Conservation (phyloP, 2,113 vertebrate genomes). For the Thermophis baileyi region DNA sequence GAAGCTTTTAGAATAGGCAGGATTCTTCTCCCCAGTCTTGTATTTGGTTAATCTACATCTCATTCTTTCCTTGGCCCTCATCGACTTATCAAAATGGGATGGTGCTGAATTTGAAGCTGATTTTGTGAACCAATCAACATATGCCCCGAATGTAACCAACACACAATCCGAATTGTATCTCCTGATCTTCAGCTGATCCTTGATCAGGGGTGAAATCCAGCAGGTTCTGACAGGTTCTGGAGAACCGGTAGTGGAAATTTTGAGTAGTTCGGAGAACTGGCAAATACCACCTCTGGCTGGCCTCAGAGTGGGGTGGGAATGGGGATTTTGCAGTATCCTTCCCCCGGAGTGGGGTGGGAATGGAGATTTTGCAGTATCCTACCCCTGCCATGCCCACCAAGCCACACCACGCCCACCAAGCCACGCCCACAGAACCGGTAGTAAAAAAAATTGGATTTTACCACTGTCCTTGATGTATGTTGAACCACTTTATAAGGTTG, state of each 20-base stretch:
- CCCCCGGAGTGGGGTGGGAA: too few species aligned
- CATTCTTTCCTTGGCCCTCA: not conserved
- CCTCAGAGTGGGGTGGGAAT: too few species aligned
- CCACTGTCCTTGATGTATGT: not conserved
- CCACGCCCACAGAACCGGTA: too few species aligned
- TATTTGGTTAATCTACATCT: not conserved
- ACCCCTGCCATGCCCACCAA: too few species aligned
- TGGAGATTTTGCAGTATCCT: too few species aligned
- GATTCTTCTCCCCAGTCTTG: not conserved
- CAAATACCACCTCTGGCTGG: too few species aligned
- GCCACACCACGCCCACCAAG: too few species aligned
- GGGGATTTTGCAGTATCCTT: too few species aligned
- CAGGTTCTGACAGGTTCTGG: too few species aligned
- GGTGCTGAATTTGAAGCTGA: not conserved
- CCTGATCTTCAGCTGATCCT: not conserved
- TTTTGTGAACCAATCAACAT: not conserved
- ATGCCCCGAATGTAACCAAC: not conserved
- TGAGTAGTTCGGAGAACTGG: too few species aligned
- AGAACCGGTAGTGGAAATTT: too few species aligned
- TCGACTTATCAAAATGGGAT: not conserved
- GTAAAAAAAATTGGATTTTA: too few species aligned
- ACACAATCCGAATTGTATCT: not conserved
- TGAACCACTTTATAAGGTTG: not conserved
- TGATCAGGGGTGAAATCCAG: not conserved
- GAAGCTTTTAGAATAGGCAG: not conserved